phyloP scores from a whole-genome alignment of 2,888 invertebrate genomes.

The Catocala nupta region DNA sequence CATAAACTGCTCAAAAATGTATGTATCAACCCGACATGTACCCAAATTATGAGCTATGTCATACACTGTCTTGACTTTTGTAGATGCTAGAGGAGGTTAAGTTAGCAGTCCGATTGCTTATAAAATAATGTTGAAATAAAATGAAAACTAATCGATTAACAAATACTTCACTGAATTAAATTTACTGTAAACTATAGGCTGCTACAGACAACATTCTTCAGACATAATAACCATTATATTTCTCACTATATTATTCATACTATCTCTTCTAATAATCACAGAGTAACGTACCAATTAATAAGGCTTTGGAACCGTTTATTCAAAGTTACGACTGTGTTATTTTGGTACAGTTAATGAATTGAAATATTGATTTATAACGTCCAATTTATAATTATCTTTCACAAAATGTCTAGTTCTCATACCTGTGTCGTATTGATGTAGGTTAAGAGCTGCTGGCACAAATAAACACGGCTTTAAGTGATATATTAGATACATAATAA shows the following conservation, averaged over 20 bases:
- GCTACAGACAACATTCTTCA: too few species aligned
- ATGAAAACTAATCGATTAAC: slow-evolving; percentile 3
- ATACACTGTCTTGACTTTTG: too few species aligned
- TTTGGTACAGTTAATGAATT: slow-evolving; percentile 55
- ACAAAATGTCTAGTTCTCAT: slow-evolving; percentile 42
- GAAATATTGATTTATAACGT: slow-evolving; percentile 55
- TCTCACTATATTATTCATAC: slow-evolving; percentile 37
- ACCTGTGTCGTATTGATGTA: slow-evolving; percentile 30
- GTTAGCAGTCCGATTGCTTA: too few species aligned
- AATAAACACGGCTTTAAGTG: not conserved
- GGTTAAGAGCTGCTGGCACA: slow-evolving; percentile 21
- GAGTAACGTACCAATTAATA: slow-evolving; percentile 37
- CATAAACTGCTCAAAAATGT: too few species aligned
- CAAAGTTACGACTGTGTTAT: slow-evolving; percentile 48
- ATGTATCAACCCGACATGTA: too few species aligned
- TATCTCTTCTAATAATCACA: slow-evolving; percentile 43
- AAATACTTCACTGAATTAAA: slow-evolving; percentile 13
- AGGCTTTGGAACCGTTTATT: slow-evolving; percentile 46
- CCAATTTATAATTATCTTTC: slow-evolving; percentile 50
- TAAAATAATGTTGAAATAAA: too few species aligned
- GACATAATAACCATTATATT: too few species aligned
- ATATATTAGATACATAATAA: slow-evolving; percentile 4
- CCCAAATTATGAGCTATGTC: too few species aligned
- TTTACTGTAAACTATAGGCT: not conserved
- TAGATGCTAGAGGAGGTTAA: too few species aligned